Evolutionary conservation across 2,797 vertebrate genomes (phyloP).

Genomic region (Myotis myotis): DNA sequence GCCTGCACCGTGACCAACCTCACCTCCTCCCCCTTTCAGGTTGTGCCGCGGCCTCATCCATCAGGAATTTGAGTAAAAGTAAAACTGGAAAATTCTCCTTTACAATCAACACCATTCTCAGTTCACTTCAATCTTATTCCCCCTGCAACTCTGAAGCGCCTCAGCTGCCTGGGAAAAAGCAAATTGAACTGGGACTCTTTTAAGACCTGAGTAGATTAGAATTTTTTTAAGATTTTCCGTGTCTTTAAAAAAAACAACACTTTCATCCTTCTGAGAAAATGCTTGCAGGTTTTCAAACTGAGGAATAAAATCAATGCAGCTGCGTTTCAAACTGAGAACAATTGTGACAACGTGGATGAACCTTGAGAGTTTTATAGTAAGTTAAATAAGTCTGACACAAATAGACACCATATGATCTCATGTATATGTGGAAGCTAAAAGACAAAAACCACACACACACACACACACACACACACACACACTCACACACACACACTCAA

Average conservation of each 20-base stretch:
- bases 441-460: neutral
- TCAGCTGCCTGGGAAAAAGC: neutral
- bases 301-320: neutral
- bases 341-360: neutral
- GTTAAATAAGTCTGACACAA: neutral
- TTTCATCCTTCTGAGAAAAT: neutral
- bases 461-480: neutral
- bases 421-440: neutral
- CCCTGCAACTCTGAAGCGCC: neutral
- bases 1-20: neutral
- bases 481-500: neutral
- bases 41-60: neutral
- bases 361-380: neutral
- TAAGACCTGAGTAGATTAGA: neutral
- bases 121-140: neutral
- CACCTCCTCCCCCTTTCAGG: neutral
- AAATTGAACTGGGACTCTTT: neutral
- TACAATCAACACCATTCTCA: neutral
- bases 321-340: conserved; percentile 30
- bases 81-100: conserved; percentile 23
- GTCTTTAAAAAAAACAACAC: neutral
- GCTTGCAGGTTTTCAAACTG: neutral
- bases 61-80: conserved; percentile 18
- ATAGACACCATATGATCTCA: neutral
- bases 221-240: neutral